Evolutionary conservation across 1,140 invertebrate species (phyloP), one percentile per base, ranked within the genome.

Genomic region (Portunus trituberculatus): DNA sequence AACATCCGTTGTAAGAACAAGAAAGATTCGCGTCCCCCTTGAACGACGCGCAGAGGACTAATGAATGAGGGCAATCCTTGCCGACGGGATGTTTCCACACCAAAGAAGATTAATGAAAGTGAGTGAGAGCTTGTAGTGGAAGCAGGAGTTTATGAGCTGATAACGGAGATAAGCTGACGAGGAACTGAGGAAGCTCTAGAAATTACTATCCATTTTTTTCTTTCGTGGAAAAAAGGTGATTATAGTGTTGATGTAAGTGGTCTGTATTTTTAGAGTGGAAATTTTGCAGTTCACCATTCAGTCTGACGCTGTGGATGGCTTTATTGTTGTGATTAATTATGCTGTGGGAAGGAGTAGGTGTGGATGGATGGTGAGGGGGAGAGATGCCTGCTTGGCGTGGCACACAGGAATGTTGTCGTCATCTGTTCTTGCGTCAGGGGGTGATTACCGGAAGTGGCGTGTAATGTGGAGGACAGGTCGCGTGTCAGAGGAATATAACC

Each of bases 381-480:
- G 67, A 0, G 67, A n/a, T 25, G 67, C 67, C 67, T 76, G n/a
- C 1, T 25, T 76, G 67, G 67, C 20, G 67, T 76, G 67, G 67
- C 67, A n/a, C n/a, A 25, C 67, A 76, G 20, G 67, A 76, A n/a
- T 76, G 20, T 76, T 25, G 67, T 76, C 59, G 59, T 76, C 67
- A 76, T 76, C 12, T 12, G 67, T 76, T 76, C n/a, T 20, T 76
- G 6, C 20, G 67, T 76, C 67, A n/a, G 67, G 67, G 67, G 25
- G n/a, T 76, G 67, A 76, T 76, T 76, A 76, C 67, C 20, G 67
- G 67, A n/a, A 76, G 67, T 76, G n/a, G 67, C 67, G 67, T n/a
- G 20, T 76, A n/a, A 76, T 76, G 67, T n/a, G 67, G 67, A n/a
- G 67, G n/a, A 25, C 20, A 76, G 67, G n/a, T 76, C 67, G 67